Base-by-base conservation (phyloP, 2,888 invertebrate genomes). In the Bellardia pandia region DNA sequence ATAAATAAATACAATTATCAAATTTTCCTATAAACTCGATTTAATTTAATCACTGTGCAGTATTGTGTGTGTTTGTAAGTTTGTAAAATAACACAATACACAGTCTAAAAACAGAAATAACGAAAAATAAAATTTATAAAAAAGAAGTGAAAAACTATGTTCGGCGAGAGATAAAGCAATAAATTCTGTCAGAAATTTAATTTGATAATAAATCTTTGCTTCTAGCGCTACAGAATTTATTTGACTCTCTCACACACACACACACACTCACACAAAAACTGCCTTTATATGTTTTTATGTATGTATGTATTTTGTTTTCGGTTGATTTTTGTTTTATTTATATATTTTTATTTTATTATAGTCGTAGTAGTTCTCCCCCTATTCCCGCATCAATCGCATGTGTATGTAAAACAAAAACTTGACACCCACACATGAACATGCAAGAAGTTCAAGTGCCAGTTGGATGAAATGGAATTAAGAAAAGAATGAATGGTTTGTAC, bases 141-240 rank as follows among this genome's bases (percentile, higher is more conserved):
- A 91, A 91, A 91, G 91, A 90, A 91, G 91, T 91, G 91, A 92
- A 93, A 91, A 92, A 93, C 92, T 92, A 92, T 91, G 92, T 90
- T 91, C 90, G 91, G 90, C 90, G 91, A 93, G 92, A 94, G 94
- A 94, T 94, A 94, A 93, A 93, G 94, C 93, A 94, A 94, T 94
- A 94, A 93, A 93, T 94, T 93, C 93, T 94, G 94, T 94, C 94
- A 94, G 94, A 94, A 94, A 94, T 94, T 94, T 94, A 94, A 94
- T 94, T 94, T 94, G 94, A 93, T 93, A 93, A 94, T 94, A 94
- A 94, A 94, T 94, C 94, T 94, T 93, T 92, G 91, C 93, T 93
- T 92, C 93, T 93, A 93, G 93, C 93, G 93, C 92, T 93, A 91
- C 92, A 93, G 93, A 93, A 93, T 93, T 93, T 93, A 93, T 93